A percentile compares a stretch with the other conserved stretches of the same genome.
Conservation (phyloP, 2,888 invertebrate species). For the Heteromyza rotundicornis region DNA sequence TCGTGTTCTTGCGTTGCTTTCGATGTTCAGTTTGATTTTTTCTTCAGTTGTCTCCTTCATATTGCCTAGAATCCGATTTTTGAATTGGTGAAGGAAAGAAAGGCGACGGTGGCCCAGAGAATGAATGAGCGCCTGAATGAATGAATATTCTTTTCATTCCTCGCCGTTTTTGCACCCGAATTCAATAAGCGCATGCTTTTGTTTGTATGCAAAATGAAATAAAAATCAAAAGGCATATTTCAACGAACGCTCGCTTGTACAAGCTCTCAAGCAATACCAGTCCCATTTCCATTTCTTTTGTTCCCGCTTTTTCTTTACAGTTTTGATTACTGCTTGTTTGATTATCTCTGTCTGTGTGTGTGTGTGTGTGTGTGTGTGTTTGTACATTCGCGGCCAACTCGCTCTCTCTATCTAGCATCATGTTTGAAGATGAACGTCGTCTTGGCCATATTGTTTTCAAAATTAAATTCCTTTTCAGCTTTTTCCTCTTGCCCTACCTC, state of each 20-base stretch:
- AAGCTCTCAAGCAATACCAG: not conserved
- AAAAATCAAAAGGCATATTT: not conserved
- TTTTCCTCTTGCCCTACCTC: no score
- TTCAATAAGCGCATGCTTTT: no score
- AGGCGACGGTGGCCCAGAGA: no score
- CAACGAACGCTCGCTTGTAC: not conserved
- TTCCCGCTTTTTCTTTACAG: no score
- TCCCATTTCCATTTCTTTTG: not conserved
- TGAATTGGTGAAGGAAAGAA: not conserved
- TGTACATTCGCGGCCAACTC: not conserved
- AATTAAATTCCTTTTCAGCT: slow-evolving; percentile 20
- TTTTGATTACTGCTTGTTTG: not conserved
- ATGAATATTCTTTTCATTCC: no score
- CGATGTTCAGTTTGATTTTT: no score
- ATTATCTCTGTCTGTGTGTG: not conserved
- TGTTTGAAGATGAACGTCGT: not conserved
- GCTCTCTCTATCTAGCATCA: not conserved
- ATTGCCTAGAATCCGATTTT: no score
- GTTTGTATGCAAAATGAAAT: not conserved
- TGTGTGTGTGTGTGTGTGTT: not conserved
- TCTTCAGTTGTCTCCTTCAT: no score
- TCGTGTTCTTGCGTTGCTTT: no score
- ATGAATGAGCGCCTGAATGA: no score
- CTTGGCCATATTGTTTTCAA: slow-evolving; percentile 18
- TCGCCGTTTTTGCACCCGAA: no score